Evolutionary conservation across 2,888 invertebrate genomes (phyloP).

Genomic region (Orthosia gothica): DNA sequence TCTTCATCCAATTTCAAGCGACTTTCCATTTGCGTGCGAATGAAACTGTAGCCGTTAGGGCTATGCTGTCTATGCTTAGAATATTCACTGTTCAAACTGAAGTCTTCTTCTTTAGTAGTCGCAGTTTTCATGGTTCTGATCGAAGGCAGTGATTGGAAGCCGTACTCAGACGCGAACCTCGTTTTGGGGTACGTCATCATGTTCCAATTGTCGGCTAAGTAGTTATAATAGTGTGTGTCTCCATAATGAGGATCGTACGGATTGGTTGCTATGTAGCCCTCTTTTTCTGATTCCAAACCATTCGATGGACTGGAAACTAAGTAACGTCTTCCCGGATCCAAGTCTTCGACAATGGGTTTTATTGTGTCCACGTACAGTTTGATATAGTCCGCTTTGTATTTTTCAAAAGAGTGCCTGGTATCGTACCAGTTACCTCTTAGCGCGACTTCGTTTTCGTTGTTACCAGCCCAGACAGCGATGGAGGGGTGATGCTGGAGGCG

Average conservation of each 20-base stretch:
- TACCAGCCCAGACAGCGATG: slow-evolving; percentile 97
- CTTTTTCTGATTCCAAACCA: slow-evolving; percentile 93
- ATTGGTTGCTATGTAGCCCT: slow-evolving; percentile 95
- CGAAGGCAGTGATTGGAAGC: slow-evolving; percentile 97
- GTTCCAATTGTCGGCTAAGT: slow-evolving; percentile 95
- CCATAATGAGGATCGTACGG: slow-evolving; percentile 96
- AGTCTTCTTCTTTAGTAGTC: slow-evolving; percentile 88
- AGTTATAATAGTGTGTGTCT: slow-evolving; percentile 98
- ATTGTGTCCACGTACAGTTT: slow-evolving; percentile 96
- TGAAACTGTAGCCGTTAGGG: slow-evolving; percentile 93
- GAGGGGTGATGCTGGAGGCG: slow-evolving; percentile 97
- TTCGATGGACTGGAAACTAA: slow-evolving; percentile 98
- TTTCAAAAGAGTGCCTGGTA: slow-evolving; percentile 87
- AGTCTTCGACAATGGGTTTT: slow-evolving; percentile 91
- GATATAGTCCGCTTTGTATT: slow-evolving; percentile 95
- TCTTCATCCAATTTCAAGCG: slow-evolving; percentile 92
- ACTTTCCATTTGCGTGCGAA: slow-evolving; percentile 91
- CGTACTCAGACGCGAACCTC: slow-evolving; percentile 99
- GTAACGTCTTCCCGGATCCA: slow-evolving; percentile 93
- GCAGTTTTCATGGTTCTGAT: slow-evolving; percentile 93
- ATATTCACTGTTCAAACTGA: slow-evolving; percentile 91
- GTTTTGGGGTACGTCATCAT: slow-evolving; percentile 94
- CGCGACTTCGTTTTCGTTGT: slow-evolving; percentile 99
- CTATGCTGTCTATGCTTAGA: slow-evolving; percentile 97
- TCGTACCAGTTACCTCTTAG: slow-evolving; percentile 96